phyloP scores from a whole-genome alignment of 2,797 vertebrate species.

The Sibirionetta formosa region DNA sequence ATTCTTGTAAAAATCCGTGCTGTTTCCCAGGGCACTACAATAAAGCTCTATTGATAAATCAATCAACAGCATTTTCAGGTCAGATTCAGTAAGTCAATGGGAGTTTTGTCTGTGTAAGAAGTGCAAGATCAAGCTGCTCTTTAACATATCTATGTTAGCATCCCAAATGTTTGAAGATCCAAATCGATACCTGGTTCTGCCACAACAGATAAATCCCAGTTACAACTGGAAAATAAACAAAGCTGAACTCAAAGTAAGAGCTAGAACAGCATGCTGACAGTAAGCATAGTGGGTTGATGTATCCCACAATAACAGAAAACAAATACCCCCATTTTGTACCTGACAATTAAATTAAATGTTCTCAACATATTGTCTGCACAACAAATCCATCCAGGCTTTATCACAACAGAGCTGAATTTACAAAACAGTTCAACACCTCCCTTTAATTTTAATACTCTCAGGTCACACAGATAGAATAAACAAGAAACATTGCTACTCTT shows the following conservation, averaged over 20 bases:
- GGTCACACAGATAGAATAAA: slow-evolving; percentile 69
- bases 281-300: not conserved
- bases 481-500: slow-evolving; percentile 50
- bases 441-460: slow-evolving; percentile 65
- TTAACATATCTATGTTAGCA: not conserved
- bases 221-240: slow-evolving; percentile 26
- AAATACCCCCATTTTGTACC: slow-evolving; percentile 51
- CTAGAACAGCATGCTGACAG: slow-evolving; percentile 16
- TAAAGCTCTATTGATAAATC: not conserved
- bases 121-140: not conserved
- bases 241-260: not conserved
- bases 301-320: slow-evolving; percentile 36
- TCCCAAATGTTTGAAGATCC: not conserved
- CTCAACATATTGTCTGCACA: slow-evolving; percentile 68
- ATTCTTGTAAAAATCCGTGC: not conserved
- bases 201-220: not conserved
- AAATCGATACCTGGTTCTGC: not conserved
- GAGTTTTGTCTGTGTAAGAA: not conserved
- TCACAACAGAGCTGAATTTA: slow-evolving; percentile 55
- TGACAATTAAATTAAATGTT: slow-evolving; percentile 73
- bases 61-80: not conserved
- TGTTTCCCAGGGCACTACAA: not conserved
- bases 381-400: slow-evolving; percentile 66
- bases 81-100: not conserved
- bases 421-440: slow-evolving; percentile 55